Evolutionary conservation across 2,888 invertebrate species (phyloP).

Genomic region (Drepanosiphum platanoidis): DNA sequence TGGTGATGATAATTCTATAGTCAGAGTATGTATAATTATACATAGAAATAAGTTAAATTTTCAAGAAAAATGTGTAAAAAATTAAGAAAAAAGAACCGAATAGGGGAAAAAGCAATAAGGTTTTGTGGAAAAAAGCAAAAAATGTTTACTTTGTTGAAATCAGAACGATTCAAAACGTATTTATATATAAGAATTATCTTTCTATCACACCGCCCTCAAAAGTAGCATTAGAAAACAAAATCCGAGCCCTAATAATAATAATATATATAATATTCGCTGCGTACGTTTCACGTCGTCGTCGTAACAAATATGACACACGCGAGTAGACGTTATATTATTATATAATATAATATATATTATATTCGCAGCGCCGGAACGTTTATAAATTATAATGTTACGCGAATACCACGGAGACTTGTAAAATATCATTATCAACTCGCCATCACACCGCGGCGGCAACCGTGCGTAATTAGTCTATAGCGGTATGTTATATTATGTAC

Average conservation of each 20-base stretch:
- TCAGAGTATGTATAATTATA: too few species aligned
- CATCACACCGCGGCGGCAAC: not conserved
- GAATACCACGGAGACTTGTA: slow-evolving; percentile 49
- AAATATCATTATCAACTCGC: slow-evolving; percentile 27
- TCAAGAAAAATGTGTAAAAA: too few species aligned
- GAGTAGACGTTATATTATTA: too few species aligned
- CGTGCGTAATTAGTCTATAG: slow-evolving; percentile 3
- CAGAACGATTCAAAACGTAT: slow-evolving; percentile 1
- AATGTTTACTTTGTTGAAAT: slow-evolving; percentile 5
- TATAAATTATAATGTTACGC: slow-evolving; percentile 21
- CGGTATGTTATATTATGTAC: too few species aligned
- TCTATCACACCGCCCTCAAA: slow-evolving; percentile 6
- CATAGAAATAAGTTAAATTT: too few species aligned
- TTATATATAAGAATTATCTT: slow-evolving; percentile 6
- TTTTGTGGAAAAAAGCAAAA: not conserved
- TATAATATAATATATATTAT: not conserved
- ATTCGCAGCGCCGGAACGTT: not conserved
- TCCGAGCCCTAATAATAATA: slow-evolving; percentile 3
- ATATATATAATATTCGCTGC: not conserved
- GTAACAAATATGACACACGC: not conserved
- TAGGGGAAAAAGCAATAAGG: not conserved
- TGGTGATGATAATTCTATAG: too few species aligned
- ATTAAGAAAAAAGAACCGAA: slow-evolving; percentile 1
- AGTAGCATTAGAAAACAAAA: slow-evolving; percentile 9
- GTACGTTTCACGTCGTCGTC: not conserved